Base-by-base conservation (phyloP, 2,113 vertebrate genomes). In the Argyrosomus japonicus region DNA sequence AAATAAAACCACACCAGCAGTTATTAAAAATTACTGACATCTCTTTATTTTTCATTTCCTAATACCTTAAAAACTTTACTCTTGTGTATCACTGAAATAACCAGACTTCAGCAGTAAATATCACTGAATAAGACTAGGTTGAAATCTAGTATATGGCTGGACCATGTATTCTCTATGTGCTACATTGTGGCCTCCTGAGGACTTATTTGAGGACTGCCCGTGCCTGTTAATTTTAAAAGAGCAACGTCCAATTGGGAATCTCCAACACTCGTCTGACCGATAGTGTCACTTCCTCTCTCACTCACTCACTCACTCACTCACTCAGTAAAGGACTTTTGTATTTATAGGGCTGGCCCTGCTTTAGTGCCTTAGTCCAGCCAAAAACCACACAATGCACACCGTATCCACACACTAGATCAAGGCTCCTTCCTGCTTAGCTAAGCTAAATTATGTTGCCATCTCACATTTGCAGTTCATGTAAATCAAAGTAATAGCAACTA, bases 401-500 rank as follows among this genome's bases (percentile, higher is more conserved):
- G 5, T 25, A 25, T 25, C 25, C 23, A 57, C 13, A 15, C n/a
- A 6, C 23, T 25, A 23, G 23, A 56, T 70, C 40, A n/a, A 53
- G 53, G 29, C 36, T 62, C 50, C 64, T 40, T 60, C 53, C 21
- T 72, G 29, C 45, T 58, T 53, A 60, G 68, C 54, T 50, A 17
- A 43, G 25, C 14, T 43, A 63, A 56, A 58, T 43, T 19, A 19
- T 40, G 2, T 57, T 12, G 2, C 4, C 1, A 6, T 50, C 25
- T 25, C 48, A n/a, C 15, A 60, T 68, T 36, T 60, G n/a, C 43
- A 27, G 43, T 57, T 58, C 9, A 36, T 58, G 61, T 32, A 51
- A 75, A 50, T 62, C 27, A 36, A 61, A 61, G 12, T 9, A 48
- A n/a, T 6, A 27, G 18, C 21, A 21, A 45, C 50, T 5, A 45